Conservation (phyloP, 2,797 vertebrate species). For the Phalloptychus januarius region DNA sequence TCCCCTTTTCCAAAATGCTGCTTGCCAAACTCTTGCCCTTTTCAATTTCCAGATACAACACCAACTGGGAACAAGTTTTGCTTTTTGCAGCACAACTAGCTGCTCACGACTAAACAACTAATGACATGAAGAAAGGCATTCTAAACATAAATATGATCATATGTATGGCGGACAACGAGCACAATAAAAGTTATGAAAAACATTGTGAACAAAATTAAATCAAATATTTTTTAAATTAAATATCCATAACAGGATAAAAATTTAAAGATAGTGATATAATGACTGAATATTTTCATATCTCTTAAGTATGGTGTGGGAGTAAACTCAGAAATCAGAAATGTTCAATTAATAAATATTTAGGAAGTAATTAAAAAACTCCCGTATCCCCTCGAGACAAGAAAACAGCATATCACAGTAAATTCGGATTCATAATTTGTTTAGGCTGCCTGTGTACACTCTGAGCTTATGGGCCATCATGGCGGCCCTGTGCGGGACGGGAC, state of each 20-base stretch:
- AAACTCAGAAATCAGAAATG: background rate
- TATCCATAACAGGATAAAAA: background rate
- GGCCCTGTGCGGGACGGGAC: slow-evolving; percentile 56
- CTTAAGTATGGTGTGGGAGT: background rate
- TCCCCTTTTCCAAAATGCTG: background rate
- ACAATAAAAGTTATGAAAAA: background rate
- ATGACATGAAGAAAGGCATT: background rate
- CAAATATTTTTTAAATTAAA: background rate
- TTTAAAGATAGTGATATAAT: background rate
- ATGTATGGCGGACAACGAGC: background rate
- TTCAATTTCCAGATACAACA: background rate
- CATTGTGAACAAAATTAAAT: background rate
- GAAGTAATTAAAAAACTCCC: background rate
- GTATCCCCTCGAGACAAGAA: background rate
- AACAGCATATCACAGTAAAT: background rate
- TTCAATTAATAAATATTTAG: background rate
- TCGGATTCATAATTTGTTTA: background rate
- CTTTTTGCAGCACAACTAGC: background rate
- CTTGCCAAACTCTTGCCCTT: background rate
- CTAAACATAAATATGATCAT: background rate
- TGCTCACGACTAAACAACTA: background rate
- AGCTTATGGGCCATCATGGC: slow-evolving; percentile 1
- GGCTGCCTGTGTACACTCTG: background rate
- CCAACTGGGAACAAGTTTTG: background rate
- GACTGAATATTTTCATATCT: background rate